These are phyloP conservation scores for Verasper variegatus DNA, from an alignment of 2,113 vertebrate species.

Conservation along the genomic window DNA sequence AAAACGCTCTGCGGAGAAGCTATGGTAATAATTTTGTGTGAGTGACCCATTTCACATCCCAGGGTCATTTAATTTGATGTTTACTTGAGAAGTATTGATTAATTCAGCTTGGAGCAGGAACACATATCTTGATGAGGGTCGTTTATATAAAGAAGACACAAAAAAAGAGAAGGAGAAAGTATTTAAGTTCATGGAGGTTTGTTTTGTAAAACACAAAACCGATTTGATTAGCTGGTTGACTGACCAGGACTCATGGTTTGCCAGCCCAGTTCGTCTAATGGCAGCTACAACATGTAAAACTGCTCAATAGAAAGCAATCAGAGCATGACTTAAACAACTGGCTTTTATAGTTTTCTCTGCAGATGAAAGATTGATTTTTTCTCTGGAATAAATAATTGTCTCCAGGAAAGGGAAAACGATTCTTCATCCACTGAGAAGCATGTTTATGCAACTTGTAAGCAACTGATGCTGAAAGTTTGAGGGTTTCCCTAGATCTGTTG, in stretches of 20 bases:
- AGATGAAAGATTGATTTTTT: constrained; percentile 58
- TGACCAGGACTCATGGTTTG: not conserved
- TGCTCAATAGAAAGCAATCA: constrained; percentile 24
- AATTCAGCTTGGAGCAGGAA: not conserved
- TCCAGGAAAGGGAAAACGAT: constrained; percentile 17
- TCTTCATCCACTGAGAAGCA: constrained; percentile 7
- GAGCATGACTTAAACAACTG: constrained; percentile 34
- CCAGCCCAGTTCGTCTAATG: not conserved
- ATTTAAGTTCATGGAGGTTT: not conserved
- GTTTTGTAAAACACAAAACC: not conserved
- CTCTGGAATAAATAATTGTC: not conserved
- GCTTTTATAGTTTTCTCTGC: constrained; percentile 34
- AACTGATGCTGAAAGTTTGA: not conserved
- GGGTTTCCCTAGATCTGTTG: not conserved
- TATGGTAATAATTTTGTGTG: not conserved
- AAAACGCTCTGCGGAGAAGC: not conserved
- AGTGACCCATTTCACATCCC: not conserved
- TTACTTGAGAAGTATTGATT: not conserved
- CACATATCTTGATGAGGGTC: not conserved
- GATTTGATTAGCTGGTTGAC: not conserved
- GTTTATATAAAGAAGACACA: not conserved
- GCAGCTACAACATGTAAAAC: constrained; percentile 38
- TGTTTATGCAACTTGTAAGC: constrained; percentile 7
- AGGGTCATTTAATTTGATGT: not conserved
- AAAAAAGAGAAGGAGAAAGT: no score